Base-by-base conservation (phyloP, 2,797 vertebrate genomes). In the Hydrocynus forskahlii region DNA sequence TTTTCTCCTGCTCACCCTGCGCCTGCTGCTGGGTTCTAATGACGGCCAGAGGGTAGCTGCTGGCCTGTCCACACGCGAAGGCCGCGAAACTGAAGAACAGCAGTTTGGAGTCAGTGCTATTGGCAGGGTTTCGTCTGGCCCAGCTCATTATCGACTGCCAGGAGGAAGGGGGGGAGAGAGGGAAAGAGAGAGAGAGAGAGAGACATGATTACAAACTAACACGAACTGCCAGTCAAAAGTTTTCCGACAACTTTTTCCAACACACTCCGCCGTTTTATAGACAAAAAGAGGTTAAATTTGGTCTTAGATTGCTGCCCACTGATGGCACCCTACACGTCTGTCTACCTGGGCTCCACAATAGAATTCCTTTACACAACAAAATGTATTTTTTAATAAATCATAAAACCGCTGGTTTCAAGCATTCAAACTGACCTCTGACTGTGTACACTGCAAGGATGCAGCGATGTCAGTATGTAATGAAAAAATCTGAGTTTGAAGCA, bases 71-170 rank as follows among this genome's bases (percentile, higher is more conserved):
- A 8, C 87, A 92, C 0, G 93, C 92, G 67, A 95, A 95, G 7
- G 93, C 93, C 77, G 93, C 90, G 75, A 94, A 95, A 84, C 93
- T 94, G 87, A 94, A 94, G 90, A 94, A 90, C 45, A 95, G 93
- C 78, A 93, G 91, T 45, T 88, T 89, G 87, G 89, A 89, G 82
- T 94, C 92, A 21, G 89, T 92, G 87, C 88, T 92, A 90, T 93
- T 90, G 59, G 88, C 59, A 0, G 91, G 88, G 80, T 94, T 86
- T 0, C 82, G 91, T 76, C 84, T 92, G 6, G 90, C 93, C 93
- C 93, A 95, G 87, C 79, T 92, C 88, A 95, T 90, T 64, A 94
- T 93, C 0, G 93, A 93, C 93, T 95, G 88, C 4, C 85, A 80
- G 0, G 5, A 84, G 5, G 29, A 29, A 3, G 3, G 29, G 29